phyloP scores from a whole-genome alignment of 2,888 invertebrate species.

The Lycophotia porphyrea region DNA sequence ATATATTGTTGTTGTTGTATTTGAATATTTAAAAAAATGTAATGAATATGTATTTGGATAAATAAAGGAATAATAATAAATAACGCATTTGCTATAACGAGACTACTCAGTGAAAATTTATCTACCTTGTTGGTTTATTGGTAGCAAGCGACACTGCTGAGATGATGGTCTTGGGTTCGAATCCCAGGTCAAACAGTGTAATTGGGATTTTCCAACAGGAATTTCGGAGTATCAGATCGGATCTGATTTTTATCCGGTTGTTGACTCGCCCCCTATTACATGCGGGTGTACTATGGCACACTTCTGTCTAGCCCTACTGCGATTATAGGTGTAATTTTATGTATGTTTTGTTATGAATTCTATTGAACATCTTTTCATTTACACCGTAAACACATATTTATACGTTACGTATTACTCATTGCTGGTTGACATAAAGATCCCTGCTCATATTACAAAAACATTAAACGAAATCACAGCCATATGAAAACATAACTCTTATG shows the following conservation, averaged over 20 bases:
- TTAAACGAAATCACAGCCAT: neutral
- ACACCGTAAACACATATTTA: neutral
- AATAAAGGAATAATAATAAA: too few relatives aligned
- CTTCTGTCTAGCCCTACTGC: neutral
- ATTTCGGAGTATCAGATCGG: neutral
- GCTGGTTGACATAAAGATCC: neutral
- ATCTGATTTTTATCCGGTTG: neutral
- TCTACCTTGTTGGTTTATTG: neutral
- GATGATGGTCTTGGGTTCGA: neutral
- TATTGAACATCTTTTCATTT: neutral
- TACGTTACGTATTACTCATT: neutral
- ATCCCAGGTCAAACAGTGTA: neutral
- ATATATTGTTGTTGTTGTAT: too few relatives aligned
- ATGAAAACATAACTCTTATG: conserved; percentile 4
- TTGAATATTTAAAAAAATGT: too few relatives aligned
- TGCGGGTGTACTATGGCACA: neutral
- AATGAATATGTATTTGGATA: too few relatives aligned
- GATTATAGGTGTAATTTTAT: neutral
- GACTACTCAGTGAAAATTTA: neutral
- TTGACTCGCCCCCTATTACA: neutral
- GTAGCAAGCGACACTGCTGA: neutral
- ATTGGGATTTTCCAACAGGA: neutral
- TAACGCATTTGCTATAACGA: neutral
- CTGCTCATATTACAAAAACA: neutral
- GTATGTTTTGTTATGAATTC: neutral